Evolutionary conservation across 2,888 invertebrate genomes (phyloP).

Genomic region (Diplazon laetatorius): DNA sequence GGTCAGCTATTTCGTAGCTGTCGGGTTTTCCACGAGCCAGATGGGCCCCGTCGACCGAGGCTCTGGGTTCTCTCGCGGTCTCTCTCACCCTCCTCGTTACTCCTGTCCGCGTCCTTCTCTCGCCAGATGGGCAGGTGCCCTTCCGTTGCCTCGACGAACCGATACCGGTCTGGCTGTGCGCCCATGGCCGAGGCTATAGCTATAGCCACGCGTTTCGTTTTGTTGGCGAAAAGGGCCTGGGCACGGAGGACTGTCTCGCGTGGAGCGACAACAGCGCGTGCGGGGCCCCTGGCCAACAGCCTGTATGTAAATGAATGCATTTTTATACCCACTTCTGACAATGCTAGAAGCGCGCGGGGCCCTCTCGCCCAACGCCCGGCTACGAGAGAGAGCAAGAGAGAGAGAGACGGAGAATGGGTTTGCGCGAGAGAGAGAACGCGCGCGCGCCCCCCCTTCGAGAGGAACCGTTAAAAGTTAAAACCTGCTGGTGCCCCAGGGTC

Average conservation of each 20-base stretch:
- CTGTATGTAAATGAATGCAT: constrained; percentile 81
- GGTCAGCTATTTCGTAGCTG: constrained; percentile 46
- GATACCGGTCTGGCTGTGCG: too few species aligned
- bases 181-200: not conserved
- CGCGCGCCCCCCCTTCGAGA: constrained; percentile 69
- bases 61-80: constrained; percentile 41
- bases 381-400: constrained; percentile 9
- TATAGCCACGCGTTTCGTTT: constrained; percentile 25
- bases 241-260: constrained; percentile 26
- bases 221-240: constrained; percentile 43
- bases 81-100: constrained; percentile 20
- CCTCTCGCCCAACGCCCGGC: constrained; percentile 37
- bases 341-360: constrained; percentile 66
- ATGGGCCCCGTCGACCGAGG: constrained; percentile 73
- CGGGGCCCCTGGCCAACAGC: constrained; percentile 75
- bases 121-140: constrained; percentile 81
- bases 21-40: constrained; percentile 68
- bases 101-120: constrained; percentile 46
- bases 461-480: constrained; percentile 81
- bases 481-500: constrained; percentile 73
- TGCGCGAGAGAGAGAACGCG: too few species aligned
- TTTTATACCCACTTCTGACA: constrained; percentile 76
- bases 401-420: too few species aligned
- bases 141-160: constrained; percentile 18
- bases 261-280: constrained; percentile 67